phyloP scores from a whole-genome alignment of 2,888 invertebrate species.

The Leptodirus hochenwartii region DNA sequence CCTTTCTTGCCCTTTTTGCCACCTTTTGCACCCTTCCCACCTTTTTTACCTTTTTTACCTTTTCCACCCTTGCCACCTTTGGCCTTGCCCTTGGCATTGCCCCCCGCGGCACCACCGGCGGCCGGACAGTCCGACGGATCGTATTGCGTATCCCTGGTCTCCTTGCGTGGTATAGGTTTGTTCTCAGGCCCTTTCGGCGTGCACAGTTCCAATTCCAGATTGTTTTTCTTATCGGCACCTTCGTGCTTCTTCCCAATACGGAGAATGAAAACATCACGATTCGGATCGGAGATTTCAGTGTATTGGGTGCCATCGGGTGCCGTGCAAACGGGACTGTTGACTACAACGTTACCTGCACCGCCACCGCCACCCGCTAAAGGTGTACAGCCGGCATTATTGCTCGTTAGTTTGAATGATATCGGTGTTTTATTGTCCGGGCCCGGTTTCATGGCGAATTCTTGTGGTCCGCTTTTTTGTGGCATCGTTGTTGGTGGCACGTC shows the following conservation, averaged over 20 bases:
- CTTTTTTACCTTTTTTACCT: conserved; percentile 10
- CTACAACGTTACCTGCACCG: conserved; percentile 18
- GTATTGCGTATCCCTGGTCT: conserved; percentile 48
- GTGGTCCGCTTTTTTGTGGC: conserved; percentile 6
- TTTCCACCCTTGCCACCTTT: conserved; percentile 13
- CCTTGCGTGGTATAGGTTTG: conserved; percentile 36
- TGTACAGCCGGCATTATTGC: too few relatives aligned
- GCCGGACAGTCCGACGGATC: conserved; percentile 30
- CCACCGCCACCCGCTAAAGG: conserved; percentile 14
- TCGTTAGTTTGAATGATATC: conserved; percentile 18
- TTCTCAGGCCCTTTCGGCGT: conserved; percentile 50
- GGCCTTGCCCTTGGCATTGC: conserved; percentile 10
- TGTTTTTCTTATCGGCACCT: conserved; percentile 48
- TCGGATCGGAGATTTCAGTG: conserved; percentile 41
- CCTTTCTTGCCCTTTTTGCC: conserved; percentile 9
- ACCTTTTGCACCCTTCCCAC: conserved; percentile 8
- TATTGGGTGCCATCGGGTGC: conserved; percentile 36
- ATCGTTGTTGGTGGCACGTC: conserved; percentile 23
- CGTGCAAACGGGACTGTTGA: conserved; percentile 28
- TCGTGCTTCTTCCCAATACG: conserved; percentile 60
- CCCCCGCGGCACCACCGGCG: conserved; percentile 11
- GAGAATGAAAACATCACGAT: conserved; percentile 52
- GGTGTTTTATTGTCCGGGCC: conserved; percentile 18
- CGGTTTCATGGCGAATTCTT: conserved; percentile 17
- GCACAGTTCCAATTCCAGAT: conserved; percentile 50